phyloP scores from a whole-genome alignment of 2,888 invertebrate genomes.

The Drosophila limbata region DNA sequence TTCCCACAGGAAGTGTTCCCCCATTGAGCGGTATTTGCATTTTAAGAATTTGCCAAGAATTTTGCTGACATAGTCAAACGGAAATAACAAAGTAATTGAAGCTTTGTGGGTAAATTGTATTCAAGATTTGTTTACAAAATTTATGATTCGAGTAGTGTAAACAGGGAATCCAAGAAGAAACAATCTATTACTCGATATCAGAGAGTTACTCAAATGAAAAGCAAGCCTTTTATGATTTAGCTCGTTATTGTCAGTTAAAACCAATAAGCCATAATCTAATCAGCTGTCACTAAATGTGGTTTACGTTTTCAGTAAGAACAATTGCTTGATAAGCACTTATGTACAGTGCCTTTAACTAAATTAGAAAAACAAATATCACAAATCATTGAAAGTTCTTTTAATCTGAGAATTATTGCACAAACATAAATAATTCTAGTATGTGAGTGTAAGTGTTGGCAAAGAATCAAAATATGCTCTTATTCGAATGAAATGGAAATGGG shows the following conservation, averaged over 20 bases:
- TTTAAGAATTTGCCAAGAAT: constrained; percentile 22
- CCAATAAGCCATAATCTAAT: constrained; percentile 37
- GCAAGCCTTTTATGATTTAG: constrained; percentile 8
- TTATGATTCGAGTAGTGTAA: neutral
- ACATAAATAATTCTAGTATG: neutral
- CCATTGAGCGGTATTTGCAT: constrained; percentile 17
- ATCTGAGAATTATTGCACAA: neutral
- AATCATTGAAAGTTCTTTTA: neutral
- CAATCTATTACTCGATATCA: constrained; percentile 3
- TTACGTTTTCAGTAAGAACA: constrained; percentile 20
- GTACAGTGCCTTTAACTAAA: constrained; percentile 6
- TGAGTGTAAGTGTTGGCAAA: constrained; percentile 42
- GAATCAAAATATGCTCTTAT: constrained; percentile 8
- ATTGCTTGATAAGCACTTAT: constrained; percentile 15
- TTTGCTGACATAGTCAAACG: constrained; percentile 53
- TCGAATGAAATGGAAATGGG: constrained; percentile 12
- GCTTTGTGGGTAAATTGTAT: constrained; percentile 63
- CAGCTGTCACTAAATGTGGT: constrained; percentile 22
- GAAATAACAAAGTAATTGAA: constrained; percentile 60
- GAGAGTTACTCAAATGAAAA: neutral
- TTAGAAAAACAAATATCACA: neutral
- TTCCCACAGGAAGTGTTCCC: constrained; percentile 38
- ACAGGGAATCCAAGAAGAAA: constrained; percentile 2
- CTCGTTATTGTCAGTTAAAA: constrained; percentile 20
- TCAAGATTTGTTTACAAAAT: constrained; percentile 8